phyloP scores from a whole-genome alignment of 2,888 invertebrate species.

The Neoitamus cyanurus region DNA sequence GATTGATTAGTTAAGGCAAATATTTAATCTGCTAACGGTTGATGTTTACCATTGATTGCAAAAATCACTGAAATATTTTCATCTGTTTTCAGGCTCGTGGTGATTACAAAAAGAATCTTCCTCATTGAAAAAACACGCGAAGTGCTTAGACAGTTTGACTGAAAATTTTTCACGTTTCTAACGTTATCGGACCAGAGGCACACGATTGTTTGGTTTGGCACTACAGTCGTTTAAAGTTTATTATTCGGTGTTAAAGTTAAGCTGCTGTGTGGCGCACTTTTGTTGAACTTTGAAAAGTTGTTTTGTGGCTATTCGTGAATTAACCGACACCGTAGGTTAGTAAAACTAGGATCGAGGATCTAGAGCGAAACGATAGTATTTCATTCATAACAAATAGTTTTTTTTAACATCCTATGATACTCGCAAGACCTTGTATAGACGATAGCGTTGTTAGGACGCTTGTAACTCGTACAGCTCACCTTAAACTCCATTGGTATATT shows the following conservation, averaged over 20 bases:
- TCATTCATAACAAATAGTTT: too few species aligned
- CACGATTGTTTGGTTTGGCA: neutral
- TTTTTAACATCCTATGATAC: too few species aligned
- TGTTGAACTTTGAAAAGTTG: neutral
- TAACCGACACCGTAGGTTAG: neutral
- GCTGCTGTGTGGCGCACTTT: slow-evolving; percentile 25
- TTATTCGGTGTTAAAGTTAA: neutral
- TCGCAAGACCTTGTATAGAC: too few species aligned
- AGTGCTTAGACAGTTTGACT: neutral
- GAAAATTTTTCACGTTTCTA: neutral
- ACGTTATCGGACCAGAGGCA: neutral
- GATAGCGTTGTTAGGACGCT: too few species aligned
- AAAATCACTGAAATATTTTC: neutral
- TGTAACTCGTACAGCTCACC: too few species aligned
- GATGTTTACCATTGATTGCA: neutral
- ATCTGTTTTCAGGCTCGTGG: neutral
- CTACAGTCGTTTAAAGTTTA: neutral
- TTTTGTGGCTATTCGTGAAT: neutral
- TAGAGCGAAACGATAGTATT: neutral
- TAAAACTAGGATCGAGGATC: neutral
- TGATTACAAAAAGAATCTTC: neutral
- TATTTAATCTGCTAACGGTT: neutral
- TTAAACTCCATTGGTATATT: too few species aligned
- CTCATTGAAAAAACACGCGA: neutral
- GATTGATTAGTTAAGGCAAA: neutral